Conservation (phyloP, 2,888 invertebrate genomes). For the Cremastobaeus sp. region DNA sequence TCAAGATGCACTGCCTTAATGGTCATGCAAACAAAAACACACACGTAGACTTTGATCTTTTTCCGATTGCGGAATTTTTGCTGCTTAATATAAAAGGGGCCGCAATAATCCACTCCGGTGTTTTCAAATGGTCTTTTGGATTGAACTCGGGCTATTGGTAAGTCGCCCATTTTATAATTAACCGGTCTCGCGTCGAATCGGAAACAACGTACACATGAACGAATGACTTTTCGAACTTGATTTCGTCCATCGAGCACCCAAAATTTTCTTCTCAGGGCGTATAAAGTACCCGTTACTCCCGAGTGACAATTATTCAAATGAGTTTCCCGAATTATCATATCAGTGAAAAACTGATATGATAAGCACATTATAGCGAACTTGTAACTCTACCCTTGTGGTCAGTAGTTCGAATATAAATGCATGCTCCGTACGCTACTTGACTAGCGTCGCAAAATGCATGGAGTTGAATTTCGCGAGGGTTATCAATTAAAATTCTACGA, state of each 20-base stretch:
- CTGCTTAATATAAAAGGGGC: constrained; percentile 21
- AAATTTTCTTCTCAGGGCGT: too few relatives aligned
- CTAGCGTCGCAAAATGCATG: too few relatives aligned
- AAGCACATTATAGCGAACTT: not conserved
- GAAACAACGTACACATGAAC: constrained; percentile 42
- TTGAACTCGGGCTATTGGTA: too few relatives aligned
- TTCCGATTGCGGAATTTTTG: constrained; percentile 1
- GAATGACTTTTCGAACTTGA: too few relatives aligned
- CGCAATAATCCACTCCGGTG: too few relatives aligned
- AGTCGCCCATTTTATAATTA: not conserved
- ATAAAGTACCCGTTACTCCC: constrained; percentile 42
- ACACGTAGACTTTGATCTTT: constrained; percentile 3
- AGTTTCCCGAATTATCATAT: constrained; percentile 22
- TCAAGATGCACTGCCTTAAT: constrained; percentile 13
- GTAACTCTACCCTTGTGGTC: too few relatives aligned
- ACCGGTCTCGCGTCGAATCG: constrained; percentile 6
- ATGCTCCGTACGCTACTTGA: too few relatives aligned
- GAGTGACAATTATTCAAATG: constrained; percentile 38
- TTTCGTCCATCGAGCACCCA: too few relatives aligned
- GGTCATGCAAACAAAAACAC: constrained; percentile 2
- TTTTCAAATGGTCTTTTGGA: too few relatives aligned
- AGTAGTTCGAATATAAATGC: too few relatives aligned
- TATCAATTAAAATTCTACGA: too few relatives aligned
- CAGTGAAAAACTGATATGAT: constrained; percentile 27
- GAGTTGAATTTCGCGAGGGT: too few relatives aligned